Evolutionary conservation across 2,113 vertebrate genomes (phyloP).

Genomic region (Atrichornis clamosus): DNA sequence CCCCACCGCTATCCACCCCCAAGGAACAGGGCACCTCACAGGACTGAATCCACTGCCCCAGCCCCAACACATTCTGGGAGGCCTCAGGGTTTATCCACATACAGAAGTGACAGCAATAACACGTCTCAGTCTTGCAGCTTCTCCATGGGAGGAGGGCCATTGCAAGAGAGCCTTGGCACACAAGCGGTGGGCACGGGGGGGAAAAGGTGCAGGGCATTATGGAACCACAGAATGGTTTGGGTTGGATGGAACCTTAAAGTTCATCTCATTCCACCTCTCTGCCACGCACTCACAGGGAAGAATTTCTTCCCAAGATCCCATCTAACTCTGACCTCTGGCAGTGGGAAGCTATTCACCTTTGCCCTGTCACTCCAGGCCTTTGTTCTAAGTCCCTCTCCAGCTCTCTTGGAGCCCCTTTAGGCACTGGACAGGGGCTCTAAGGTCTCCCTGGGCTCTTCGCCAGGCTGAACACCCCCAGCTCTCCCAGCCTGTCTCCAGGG

Average conservation of each 20-base stretch:
- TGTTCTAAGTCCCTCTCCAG: neutral
- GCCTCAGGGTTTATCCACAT: neutral
- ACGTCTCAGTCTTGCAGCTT: rapidly evolving
- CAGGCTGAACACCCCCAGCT: neutral
- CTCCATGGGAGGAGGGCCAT: rapidly evolving
- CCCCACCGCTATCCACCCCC: rapidly evolving
- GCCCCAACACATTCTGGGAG: neutral
- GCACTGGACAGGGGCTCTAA: neutral
- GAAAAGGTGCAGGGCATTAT: neutral
- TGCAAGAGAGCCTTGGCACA: neutral
- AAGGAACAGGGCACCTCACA: neutral
- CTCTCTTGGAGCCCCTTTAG: neutral
- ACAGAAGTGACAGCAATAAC: neutral
- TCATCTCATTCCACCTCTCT: neutral
- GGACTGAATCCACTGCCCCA: neutral
- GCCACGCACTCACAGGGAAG: neutral
- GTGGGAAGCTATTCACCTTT: neutral
- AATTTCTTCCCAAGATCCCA: neutral
- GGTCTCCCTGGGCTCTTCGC: neutral
- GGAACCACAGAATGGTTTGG: neutral
- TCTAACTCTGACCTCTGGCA: neutral
- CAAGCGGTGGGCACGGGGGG: rapidly evolving
- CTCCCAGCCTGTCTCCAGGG: neutral
- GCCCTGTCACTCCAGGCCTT: neutral
- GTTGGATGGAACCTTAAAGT: neutral